phyloP scores from a whole-genome alignment of 2,113 vertebrate species.

The Periophthalmus modestus region DNA sequence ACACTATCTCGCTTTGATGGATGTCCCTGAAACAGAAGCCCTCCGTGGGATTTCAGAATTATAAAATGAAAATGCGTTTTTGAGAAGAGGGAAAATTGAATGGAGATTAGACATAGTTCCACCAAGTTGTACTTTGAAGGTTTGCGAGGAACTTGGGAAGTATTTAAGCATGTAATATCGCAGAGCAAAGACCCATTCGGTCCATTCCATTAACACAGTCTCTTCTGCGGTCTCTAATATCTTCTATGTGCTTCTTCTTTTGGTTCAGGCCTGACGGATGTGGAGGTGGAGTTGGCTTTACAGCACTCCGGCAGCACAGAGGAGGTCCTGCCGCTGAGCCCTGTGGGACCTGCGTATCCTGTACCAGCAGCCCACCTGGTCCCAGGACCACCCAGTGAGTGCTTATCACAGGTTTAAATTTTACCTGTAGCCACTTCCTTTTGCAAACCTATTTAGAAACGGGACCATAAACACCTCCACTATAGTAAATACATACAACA shows the following conservation, averaged over 20 bases:
- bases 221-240: slow-evolving; percentile 10
- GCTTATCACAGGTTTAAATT: not conserved
- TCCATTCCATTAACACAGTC: slow-evolving; percentile 43
- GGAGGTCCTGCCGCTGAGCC: slow-evolving; percentile 74
- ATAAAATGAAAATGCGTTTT: slow-evolving; percentile 66
- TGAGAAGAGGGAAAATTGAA: slow-evolving; percentile 51
- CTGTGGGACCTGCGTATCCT: slow-evolving; percentile 66
- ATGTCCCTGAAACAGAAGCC: slow-evolving; percentile 55
- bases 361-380: slow-evolving; percentile 75
- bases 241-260: slow-evolving; percentile 34
- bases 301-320: slow-evolving; percentile 88
- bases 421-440: not conserved
- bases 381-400: slow-evolving; percentile 83
- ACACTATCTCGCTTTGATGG: slow-evolving; percentile 56
- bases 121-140: slow-evolving; percentile 62
- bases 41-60: slow-evolving; percentile 57
- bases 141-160: slow-evolving; percentile 57
- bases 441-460: not conserved
- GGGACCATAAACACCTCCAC: not conserved
- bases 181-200: slow-evolving; percentile 46
- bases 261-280: slow-evolving; percentile 87
- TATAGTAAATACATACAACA: not conserved
- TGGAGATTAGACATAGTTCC: slow-evolving; percentile 56
- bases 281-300: slow-evolving; percentile 93
- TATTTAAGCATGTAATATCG: slow-evolving; percentile 55